A percentile compares a stretch with the other conserved stretches of the same genome.
Evolutionary conservation across 2,888 invertebrate species (phyloP).

Genomic region (Drosophila tanythrix): DNA sequence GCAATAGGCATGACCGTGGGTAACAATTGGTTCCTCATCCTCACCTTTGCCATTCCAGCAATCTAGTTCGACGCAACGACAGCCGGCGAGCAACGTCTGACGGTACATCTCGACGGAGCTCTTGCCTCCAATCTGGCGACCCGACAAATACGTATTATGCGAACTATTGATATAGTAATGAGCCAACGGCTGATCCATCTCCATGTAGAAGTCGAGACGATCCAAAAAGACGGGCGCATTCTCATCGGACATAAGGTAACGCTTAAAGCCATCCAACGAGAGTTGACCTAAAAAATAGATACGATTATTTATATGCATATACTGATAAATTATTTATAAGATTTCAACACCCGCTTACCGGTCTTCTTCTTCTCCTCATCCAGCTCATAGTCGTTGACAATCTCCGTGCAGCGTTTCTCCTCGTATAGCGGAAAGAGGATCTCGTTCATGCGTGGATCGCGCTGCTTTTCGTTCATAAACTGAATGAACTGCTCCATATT

Average conservation of each 20-base stretch:
- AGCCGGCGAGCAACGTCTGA: slow-evolving; percentile 97
- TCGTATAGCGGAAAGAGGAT: slow-evolving; percentile 99
- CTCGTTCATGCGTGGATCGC: slow-evolving; percentile 99
- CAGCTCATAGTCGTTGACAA: slow-evolving; percentile 96
- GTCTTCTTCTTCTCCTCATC: slow-evolving; percentile 87
- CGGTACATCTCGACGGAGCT: slow-evolving; percentile 99
- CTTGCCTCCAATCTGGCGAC: slow-evolving; percentile 98
- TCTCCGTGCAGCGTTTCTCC: slow-evolving; percentile 95
- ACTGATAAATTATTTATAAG: not conserved
- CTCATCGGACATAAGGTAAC: slow-evolving; percentile 99
- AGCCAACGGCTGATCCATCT: slow-evolving; percentile 99
- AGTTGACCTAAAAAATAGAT: slow-evolving; percentile 87
- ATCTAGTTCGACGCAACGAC: slow-evolving; percentile 98
- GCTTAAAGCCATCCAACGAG: slow-evolving; percentile 97
- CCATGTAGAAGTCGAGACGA: slow-evolving; percentile 98
- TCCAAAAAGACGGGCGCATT: slow-evolving; percentile 99
- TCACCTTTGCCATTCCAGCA: slow-evolving; percentile 99
- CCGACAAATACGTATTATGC: slow-evolving; percentile 97
- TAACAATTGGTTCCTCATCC: slow-evolving; percentile 99
- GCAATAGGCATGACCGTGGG: slow-evolving; percentile 99
- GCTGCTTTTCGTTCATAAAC: slow-evolving; percentile 98
- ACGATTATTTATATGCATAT: not conserved
- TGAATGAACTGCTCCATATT: slow-evolving; percentile 94
- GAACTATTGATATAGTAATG: slow-evolving; percentile 99
- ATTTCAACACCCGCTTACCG: slow-evolving; percentile 48